A percentile compares a stretch with the other conserved stretches of the same genome.
phyloP scores from a whole-genome alignment of 2,113 vertebrate species.

The Myrmecophaga tridactyla region DNA sequence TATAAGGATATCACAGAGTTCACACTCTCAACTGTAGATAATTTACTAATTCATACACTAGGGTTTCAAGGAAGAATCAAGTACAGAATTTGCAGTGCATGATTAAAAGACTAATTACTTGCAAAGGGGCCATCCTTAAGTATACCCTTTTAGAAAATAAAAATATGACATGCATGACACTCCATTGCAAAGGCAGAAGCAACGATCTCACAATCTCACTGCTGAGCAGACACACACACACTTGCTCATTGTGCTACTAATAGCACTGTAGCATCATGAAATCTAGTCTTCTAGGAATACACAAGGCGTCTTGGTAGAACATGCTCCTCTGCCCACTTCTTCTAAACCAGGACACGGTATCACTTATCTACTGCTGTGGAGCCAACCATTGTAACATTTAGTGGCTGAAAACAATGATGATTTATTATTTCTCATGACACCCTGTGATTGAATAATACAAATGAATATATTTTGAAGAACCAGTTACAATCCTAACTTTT shows the following conservation, averaged over 20 bases:
- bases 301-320: neutral
- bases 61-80: constrained; percentile 5
- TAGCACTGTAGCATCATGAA: neutral
- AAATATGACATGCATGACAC: neutral
- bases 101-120: neutral
- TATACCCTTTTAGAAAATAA: neutral
- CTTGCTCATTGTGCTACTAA: neutral
- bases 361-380: neutral
- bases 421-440: neutral
- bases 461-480: neutral
- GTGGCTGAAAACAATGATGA: too few relatives aligned
- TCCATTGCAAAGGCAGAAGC: neutral
- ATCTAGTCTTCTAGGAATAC: neutral
- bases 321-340: too few relatives aligned
- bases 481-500: neutral
- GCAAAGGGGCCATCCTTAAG: neutral
- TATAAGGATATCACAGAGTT: neutral
- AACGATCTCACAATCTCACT: neutral
- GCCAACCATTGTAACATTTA: neutral
- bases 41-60: neutral
- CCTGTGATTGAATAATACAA: neutral
- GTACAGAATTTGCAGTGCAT: neutral
- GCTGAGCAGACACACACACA: neutral
- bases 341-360: neutral
- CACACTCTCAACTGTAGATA: neutral